Base-by-base conservation (phyloP, 2,888 invertebrate species). In the Belgica antarctica region DNA sequence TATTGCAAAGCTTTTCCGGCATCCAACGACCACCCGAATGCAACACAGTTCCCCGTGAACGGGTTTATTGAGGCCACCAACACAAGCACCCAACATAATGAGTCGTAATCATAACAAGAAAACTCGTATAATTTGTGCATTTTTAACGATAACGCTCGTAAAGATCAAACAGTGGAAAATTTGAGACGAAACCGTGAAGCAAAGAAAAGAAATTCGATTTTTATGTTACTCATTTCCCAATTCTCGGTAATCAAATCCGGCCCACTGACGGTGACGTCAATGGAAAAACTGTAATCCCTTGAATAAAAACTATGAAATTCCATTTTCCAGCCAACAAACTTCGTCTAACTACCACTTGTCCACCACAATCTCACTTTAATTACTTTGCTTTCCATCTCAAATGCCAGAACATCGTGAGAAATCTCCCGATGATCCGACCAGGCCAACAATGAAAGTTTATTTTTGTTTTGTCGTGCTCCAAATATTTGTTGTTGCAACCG, bases 401-500 rank as follows among this genome's bases (percentile, higher is more conserved):
- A 52, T 52, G 52, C 52, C 52, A 52, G 52, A 31, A 12, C 12
- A 31, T 31, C 34, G 5, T 31, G 12, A 31, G n/a, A n/a, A n/a
- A n/a, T n/a, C n/a, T n/a, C n/a, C n/a, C n/a, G n/a, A n/a, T n/a
- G n/a, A n/a, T n/a, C n/a, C n/a, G n/a, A 41, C 41, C n/a, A 41
- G 41, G n/a, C n/a, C 46, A 46, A 46, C 46, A 52, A 17, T 52
- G 52, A 52, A 52, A 17, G 52, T 22, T 52, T 52, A 52, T 52
- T 52, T 52, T 52, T 17, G 17, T 52, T 19, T 17, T 22, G 52
- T 22, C 52, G 52, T 12, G 52, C 15, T 41, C 12, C 3, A 41
- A 5, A 31, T 31, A n/a, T 31, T 31, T 31, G 34, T 31, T 31
- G 34, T 31, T 31, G 34, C 34, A 31, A 8, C 12, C 34, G 34